Evolutionary conservation across 2,797 vertebrate species (phyloP), one percentile per base, ranked within the genome.

Genomic region (Pitangus sulphuratus): DNA sequence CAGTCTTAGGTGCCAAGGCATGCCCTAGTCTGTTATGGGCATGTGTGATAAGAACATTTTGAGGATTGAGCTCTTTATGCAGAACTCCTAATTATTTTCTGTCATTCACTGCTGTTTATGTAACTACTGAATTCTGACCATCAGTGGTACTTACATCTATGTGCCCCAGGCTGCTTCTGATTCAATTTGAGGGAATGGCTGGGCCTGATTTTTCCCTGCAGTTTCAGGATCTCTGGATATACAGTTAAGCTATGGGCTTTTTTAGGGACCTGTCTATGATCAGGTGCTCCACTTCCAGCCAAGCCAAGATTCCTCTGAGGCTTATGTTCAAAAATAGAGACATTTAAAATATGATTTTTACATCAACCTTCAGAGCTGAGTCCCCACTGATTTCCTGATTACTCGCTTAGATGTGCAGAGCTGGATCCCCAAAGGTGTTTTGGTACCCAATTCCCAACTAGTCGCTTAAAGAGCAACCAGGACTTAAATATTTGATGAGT

Each of bases 111-210:
- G 39, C 51, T 74, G 39, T 95, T 96, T 85, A 79, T 87, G 48
- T 95, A 93, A 93, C 68, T 77, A 22, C 62, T 82, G 69, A 84
- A 76, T 90, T 95, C 26, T 91, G 89, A 48, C 76, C 62, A 90
- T 95, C 77, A 84, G 62, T 5, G 2, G 62, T 51, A 53, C 50
- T 91, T 69, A 33, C 50, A 70, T 86, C 18, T 42, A 2, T 58
- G 37, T 33, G 64, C 77, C 60, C 24, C 66, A 82, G 89, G 70
- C 80, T 74, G 30, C 70, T 88, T 84, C 60, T 91, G 77, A 93
- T 88, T 70, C 76, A 76, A 90, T 82, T 40, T 88, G 54, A 88
- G 37, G 30, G 39, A 92, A 89, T 60, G 37, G 24, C 58, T 86
- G 70, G 66, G 66, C 66, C 66, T 18, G 60, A 64, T 77, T 83